These are phyloP conservation scores for Thecocarcelia acutangulata DNA, from an alignment of 2,888 invertebrate species.

Conservation along the genomic window DNA sequence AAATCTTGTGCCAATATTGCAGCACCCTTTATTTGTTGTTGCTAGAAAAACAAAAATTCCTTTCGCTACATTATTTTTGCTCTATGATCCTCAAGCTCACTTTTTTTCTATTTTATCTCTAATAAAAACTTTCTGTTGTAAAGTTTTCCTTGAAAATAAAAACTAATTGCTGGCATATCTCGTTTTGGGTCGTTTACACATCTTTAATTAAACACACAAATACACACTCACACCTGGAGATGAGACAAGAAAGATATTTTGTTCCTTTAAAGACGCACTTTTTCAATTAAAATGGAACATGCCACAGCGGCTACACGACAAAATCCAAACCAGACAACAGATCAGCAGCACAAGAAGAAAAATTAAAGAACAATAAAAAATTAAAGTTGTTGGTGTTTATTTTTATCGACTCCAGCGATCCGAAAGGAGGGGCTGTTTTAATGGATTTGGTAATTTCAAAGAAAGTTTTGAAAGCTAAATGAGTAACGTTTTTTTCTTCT, in stretches of 20 bases:
- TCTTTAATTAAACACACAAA: constrained; percentile 26
- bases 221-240: constrained; percentile 55
- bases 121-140: constrained; percentile 50
- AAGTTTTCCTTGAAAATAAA: constrained; percentile 28
- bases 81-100: not conserved
- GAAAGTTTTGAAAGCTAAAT: not conserved
- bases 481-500: not conserved
- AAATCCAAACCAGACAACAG: not conserved
- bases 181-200: constrained; percentile 17
- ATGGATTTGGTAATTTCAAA: constrained; percentile 8
- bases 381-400: constrained; percentile 4
- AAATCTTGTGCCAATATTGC: too few relatives aligned
- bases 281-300: constrained; percentile 64
- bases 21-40: too few relatives aligned
- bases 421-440: constrained; percentile 25
- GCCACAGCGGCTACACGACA: not conserved
- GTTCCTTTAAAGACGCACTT: constrained; percentile 56
- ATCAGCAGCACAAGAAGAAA: not conserved
- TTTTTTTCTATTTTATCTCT: constrained; percentile 33
- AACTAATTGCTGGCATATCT: constrained; percentile 59
- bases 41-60: too few relatives aligned
- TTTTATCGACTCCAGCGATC: constrained; percentile 36
- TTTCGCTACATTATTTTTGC: not conserved
- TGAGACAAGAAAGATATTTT: not conserved
- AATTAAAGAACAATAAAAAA: constrained; percentile 28